Evolutionary conservation across 2,888 invertebrate species (phyloP).

Genomic region (Dinocampus coccinellae): DNA sequence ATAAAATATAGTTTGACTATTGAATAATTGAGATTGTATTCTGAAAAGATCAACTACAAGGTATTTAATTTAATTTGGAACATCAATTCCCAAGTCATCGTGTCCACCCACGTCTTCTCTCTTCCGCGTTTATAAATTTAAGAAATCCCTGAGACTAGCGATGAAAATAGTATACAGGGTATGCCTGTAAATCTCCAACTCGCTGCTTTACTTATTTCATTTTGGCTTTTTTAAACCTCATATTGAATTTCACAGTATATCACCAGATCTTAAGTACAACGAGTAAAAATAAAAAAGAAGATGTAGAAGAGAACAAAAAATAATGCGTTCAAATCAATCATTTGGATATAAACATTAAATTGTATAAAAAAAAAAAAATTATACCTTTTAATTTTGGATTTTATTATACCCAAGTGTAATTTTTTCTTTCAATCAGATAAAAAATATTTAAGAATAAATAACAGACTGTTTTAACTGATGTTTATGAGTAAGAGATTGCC

Average conservation of each 20-base stretch:
- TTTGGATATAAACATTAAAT: background rate
- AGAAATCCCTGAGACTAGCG: slow-evolving; percentile 57
- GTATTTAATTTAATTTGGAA: slow-evolving; percentile 57
- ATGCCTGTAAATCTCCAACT: background rate
- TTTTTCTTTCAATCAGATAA: background rate
- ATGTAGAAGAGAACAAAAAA: background rate
- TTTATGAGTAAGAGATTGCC: slow-evolving; percentile 1
- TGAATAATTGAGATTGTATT: background rate
- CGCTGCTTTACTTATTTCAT: background rate
- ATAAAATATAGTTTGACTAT: background rate
- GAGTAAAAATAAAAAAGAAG: background rate
- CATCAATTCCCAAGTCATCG: slow-evolving; percentile 60
- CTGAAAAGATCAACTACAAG: background rate
- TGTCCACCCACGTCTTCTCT: slow-evolving; percentile 52
- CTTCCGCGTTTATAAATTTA: slow-evolving; percentile 62
- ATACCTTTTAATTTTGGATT: slow-evolving; percentile 6
- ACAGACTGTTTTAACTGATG: background rate
- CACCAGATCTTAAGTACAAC: background rate
- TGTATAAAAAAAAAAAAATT: background rate
- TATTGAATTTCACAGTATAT: slow-evolving; percentile 58
- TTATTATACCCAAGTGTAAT: slow-evolving; percentile 1
- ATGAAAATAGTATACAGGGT: slow-evolving; percentile 62
- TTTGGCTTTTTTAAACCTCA: slow-evolving; percentile 31
- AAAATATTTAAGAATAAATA: background rate
- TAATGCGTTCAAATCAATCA: background rate